A percentile compares a stretch with the other conserved stretches of the same genome.
phyloP scores from a whole-genome alignment of 2,797 vertebrate genomes.

The Numenius phaeopus region DNA sequence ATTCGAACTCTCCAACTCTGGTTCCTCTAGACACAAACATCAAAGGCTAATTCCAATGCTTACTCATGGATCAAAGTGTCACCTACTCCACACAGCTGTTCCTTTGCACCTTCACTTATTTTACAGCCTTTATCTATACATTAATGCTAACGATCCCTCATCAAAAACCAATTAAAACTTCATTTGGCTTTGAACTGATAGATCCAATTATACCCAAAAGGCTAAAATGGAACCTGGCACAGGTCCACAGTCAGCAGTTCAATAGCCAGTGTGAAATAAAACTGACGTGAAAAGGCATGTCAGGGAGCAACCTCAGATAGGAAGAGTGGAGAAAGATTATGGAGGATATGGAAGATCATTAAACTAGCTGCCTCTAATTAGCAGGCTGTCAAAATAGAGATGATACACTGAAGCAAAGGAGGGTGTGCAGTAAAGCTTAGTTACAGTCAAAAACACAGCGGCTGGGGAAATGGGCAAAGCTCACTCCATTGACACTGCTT shows the following conservation, averaged over 20 bases:
- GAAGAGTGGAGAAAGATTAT: background rate
- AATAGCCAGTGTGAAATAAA: background rate
- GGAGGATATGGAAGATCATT: background rate
- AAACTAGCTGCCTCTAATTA: background rate
- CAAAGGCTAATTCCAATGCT: background rate
- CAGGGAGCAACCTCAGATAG: background rate
- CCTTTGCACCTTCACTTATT: background rate
- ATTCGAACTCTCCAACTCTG: background rate
- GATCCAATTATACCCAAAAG: background rate
- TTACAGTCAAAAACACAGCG: background rate
- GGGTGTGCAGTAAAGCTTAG: background rate
- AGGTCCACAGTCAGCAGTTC: too few relatives aligned
- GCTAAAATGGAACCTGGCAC: background rate
- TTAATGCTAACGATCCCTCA: background rate
- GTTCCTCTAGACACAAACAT: background rate
- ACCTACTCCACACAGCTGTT: background rate
- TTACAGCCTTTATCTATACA: background rate
- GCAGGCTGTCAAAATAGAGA: background rate
- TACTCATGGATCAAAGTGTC: background rate
- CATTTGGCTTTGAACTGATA: background rate
- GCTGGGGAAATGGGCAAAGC: background rate
- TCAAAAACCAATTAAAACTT: background rate
- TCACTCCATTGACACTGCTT: rapidly evolving
- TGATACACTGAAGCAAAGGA: background rate
- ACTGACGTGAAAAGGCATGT: background rate